phyloP scores from a whole-genome alignment of 2,888 invertebrate genomes.

The Tachina grossa region DNA sequence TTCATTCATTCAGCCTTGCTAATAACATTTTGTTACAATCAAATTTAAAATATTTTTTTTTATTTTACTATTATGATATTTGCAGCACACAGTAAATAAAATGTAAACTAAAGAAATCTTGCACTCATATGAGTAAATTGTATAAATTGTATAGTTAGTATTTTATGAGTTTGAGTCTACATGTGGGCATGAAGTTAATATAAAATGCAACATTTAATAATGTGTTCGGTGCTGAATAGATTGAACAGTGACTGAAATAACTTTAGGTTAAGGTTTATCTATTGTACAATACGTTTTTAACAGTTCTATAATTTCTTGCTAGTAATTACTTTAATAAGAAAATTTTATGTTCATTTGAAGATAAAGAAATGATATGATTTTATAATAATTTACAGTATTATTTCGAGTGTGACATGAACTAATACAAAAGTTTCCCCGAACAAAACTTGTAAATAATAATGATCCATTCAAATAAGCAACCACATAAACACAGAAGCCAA shows the following conservation, averaged over 20 bases:
- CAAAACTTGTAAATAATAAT: too few species aligned
- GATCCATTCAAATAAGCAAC: too few species aligned
- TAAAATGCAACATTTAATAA: conserved; percentile 33
- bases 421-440: too few species aligned
- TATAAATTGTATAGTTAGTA: neutral
- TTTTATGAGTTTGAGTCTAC: neutral
- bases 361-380: too few species aligned
- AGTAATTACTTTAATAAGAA: too few species aligned
- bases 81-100: conserved; percentile 40
- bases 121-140: conserved; percentile 3
- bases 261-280: neutral
- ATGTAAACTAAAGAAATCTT: neutral
- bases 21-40: conserved; percentile 59
- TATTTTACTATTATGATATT: neutral
- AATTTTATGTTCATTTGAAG: too few species aligned
- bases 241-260: neutral
- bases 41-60: conserved; percentile 45
- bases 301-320: too few species aligned
- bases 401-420: too few species aligned
- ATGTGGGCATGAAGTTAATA: neutral
- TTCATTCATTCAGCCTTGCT: neutral
- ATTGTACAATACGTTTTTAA: neutral
- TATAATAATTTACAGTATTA: too few species aligned
- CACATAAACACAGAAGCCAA: too few species aligned
- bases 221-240: neutral